Evolutionary conservation across 2,888 invertebrate species (phyloP).

Genomic region (Amphipoea lucens): DNA sequence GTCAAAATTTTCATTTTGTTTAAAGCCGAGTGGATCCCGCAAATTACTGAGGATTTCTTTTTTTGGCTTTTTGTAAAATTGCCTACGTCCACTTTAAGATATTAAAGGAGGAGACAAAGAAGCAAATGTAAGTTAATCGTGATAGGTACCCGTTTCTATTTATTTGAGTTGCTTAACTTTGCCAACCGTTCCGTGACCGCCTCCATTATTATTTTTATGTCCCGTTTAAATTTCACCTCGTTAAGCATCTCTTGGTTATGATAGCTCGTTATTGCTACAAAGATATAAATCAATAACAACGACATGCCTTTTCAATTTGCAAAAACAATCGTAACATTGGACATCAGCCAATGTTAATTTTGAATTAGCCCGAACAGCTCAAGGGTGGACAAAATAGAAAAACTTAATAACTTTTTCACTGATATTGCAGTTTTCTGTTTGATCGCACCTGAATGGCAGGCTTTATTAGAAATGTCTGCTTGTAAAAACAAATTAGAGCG

Average conservation of each 20-base stretch:
- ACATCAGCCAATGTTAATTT: slow-evolving; percentile 36
- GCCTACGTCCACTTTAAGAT: slow-evolving; percentile 87
- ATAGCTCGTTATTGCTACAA: slow-evolving; percentile 18
- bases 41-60: slow-evolving; percentile 84
- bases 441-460: slow-evolving; percentile 29
- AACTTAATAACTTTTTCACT: slow-evolving; percentile 24
- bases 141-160: slow-evolving; percentile 66
- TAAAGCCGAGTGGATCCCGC: slow-evolving; percentile 84
- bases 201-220: slow-evolving; percentile 55
- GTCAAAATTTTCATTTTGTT: slow-evolving; percentile 87
- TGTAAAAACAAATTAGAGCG: slow-evolving; percentile 27
- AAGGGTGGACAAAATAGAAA: slow-evolving; percentile 8
- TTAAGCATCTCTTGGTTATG: slow-evolving; percentile 37
- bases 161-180: slow-evolving; percentile 63
- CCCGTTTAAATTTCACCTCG: slow-evolving; percentile 46
- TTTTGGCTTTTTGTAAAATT: slow-evolving; percentile 87
- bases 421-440: slow-evolving; percentile 44
- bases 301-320: slow-evolving; percentile 22
- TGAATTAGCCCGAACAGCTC: slow-evolving; percentile 22
- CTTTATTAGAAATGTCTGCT: slow-evolving; percentile 40
- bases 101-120: slow-evolving; percentile 85
- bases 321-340: slow-evolving; percentile 25
- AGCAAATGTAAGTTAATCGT: slow-evolving; percentile 79
- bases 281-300: slow-evolving; percentile 1
- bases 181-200: slow-evolving; percentile 34